phyloP scores from a whole-genome alignment of 2,888 invertebrate species.

The Drosophila melanosoma region DNA sequence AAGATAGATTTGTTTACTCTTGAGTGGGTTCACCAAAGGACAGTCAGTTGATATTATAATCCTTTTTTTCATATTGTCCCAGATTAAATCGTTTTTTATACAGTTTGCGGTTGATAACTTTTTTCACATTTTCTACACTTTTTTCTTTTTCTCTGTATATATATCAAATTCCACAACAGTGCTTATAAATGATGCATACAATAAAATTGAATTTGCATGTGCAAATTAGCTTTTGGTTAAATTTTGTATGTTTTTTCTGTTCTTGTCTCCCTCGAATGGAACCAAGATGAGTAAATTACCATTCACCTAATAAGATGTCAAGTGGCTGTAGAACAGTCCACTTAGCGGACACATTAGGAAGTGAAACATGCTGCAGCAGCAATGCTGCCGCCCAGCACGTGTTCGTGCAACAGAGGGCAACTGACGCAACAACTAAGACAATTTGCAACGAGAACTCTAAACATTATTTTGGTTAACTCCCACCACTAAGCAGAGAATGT shows the following conservation, averaged over 20 bases:
- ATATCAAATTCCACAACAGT: background rate
- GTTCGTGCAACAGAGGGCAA: background rate
- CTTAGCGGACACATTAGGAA: conserved; percentile 41
- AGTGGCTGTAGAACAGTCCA: conserved; percentile 40
- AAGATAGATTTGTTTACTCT: background rate
- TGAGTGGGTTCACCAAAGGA: background rate
- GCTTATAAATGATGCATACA: background rate
- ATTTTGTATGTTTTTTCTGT: background rate
- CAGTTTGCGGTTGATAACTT: background rate
- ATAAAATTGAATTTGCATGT: background rate
- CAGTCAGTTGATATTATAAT: background rate
- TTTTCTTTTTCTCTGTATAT: background rate
- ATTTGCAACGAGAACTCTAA: conserved; percentile 33
- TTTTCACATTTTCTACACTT: background rate
- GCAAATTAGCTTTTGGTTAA: background rate
- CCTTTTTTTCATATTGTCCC: background rate
- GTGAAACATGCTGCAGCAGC: conserved; percentile 29
- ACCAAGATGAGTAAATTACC: conserved; percentile 35
- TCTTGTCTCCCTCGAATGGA: too few species aligned
- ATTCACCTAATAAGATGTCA: conserved; percentile 33
- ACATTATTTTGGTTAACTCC: conserved; percentile 40
- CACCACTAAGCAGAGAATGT: background rate
- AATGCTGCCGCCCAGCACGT: background rate
- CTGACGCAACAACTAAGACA: conserved; percentile 41
- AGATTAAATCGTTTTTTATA: background rate